Conservation (phyloP, 2,113 vertebrate species). For the Cyanocitta stelleri region DNA sequence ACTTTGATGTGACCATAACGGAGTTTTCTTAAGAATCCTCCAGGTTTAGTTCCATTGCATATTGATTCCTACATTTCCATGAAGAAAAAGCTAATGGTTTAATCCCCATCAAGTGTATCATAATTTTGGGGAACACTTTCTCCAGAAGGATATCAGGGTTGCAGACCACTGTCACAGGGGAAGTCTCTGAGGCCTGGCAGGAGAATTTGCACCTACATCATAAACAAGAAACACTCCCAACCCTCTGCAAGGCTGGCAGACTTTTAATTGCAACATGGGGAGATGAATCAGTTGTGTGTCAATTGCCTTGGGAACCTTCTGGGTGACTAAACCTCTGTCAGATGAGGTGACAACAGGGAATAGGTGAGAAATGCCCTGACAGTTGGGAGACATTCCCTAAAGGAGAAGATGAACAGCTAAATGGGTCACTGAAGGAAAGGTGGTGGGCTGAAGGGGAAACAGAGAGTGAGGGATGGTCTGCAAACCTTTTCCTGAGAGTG, state of each 20-base stretch:
- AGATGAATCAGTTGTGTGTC: constrained; percentile 11
- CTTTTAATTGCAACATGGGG: background rate
- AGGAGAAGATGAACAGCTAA: background rate
- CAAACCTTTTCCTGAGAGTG: background rate
- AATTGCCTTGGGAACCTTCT: background rate
- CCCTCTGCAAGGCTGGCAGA: background rate
- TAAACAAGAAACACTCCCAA: background rate
- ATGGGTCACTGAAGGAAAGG: background rate
- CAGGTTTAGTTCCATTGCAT: background rate
- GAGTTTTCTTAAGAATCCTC: background rate
- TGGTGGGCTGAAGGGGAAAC: background rate
- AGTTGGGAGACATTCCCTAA: background rate
- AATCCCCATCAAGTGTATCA: accelerated
- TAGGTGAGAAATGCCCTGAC: background rate
- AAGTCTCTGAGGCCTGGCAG: background rate
- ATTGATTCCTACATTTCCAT: background rate
- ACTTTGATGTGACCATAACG: background rate
- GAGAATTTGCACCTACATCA: background rate
- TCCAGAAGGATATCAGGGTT: background rate
- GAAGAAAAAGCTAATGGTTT: background rate
- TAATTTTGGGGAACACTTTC: background rate
- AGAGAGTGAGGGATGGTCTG: background rate
- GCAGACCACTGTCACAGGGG: background rate
- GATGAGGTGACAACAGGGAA: background rate
- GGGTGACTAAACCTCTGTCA: background rate